Percentiles rank a stretch among this genome's conserved stretches.
phyloP scores from a whole-genome alignment of 2,888 invertebrate species.

The Sturmia bella region DNA sequence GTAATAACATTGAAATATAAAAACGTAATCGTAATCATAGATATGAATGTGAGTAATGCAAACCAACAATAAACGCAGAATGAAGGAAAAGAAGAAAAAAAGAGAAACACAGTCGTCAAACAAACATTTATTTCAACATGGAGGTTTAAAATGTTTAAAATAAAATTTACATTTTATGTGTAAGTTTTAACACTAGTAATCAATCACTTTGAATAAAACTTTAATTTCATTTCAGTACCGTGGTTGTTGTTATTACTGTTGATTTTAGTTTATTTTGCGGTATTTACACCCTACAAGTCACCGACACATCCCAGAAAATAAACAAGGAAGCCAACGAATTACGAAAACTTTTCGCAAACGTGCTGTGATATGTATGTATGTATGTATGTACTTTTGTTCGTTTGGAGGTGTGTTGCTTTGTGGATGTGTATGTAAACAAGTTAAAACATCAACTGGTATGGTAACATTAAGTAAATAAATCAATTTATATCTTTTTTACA shows the following conservation, averaged over 20 bases:
- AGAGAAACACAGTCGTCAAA: neutral
- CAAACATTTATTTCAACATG: conserved; percentile 55
- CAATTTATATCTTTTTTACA: conserved; percentile 63
- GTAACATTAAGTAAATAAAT: conserved; percentile 63
- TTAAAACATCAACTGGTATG: conserved; percentile 55
- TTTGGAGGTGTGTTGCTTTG: neutral
- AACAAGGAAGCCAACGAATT: conserved; percentile 9
- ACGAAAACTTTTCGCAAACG: conserved; percentile 6
- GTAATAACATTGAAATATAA: neutral
- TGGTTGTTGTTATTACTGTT: conserved; percentile 30
- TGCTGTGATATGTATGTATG: neutral
- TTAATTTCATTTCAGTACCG: conserved; percentile 56
- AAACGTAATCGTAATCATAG: neutral
- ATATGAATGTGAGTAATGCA: neutral
- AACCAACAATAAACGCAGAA: neutral
- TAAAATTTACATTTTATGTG: conserved; percentile 62
- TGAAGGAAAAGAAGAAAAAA: neutral
- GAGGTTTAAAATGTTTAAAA: conserved; percentile 31
- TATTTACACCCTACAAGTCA: conserved; percentile 59
- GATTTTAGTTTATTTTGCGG: conserved; percentile 55
- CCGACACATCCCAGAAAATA: conserved; percentile 14
- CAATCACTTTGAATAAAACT: conserved; percentile 66
- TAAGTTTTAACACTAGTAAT: conserved; percentile 64
- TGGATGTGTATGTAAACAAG: conserved; percentile 43
- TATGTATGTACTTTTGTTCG: neutral